Base-by-base conservation (phyloP, 2,797 vertebrate genomes). In the Chaunax sp. region DNA sequence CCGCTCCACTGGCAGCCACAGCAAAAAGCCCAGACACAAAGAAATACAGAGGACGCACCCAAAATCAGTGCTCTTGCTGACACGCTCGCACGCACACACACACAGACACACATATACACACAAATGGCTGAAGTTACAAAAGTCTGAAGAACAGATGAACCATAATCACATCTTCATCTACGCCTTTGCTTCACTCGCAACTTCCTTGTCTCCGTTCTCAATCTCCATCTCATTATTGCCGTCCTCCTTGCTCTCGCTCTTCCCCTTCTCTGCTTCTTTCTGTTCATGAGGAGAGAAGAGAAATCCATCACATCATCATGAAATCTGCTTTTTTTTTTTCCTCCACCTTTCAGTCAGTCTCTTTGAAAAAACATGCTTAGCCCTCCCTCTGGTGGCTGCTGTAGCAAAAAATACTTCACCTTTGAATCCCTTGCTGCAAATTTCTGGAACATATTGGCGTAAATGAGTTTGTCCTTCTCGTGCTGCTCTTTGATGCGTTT, bases 371-470 rank as follows among this genome's bases (percentile, higher is more conserved):
- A 12, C 14, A 30, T 12, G 16, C 25, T 37, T n/a, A 30, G 61
- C 5, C 49, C 53, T 23, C 79, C 84, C 64, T 65, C 84, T 84
- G 63, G 73, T 88, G 83, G 78, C 54, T 4, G 23, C 2, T 78
- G 35, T 30, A 50, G 23, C 54, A 64, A 80, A 53, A 30, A 55
- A 35, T 2, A 5, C 4, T 76, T 94, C 63, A 97, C 98, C 94
- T 97, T 98, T 10, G 93, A 82, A 58, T 98, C 97, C 55, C 94
- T 94, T 81, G 96, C 95, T 14, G 96, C 96, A 69, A 98, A 95
- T 87, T 96, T 98, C 85, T 97, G 94, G 82, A 99, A 99, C 98
- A 99, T 99, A 87, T 98, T 98, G 81, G 97, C 98, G 0, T 99
- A 99, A 74, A 97, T 95, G 78, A 94, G 97, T 65, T 98, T 99